Evolutionary conservation across 2,888 invertebrate genomes (phyloP).

Genomic region (Gonocerus acuteangulatus): DNA sequence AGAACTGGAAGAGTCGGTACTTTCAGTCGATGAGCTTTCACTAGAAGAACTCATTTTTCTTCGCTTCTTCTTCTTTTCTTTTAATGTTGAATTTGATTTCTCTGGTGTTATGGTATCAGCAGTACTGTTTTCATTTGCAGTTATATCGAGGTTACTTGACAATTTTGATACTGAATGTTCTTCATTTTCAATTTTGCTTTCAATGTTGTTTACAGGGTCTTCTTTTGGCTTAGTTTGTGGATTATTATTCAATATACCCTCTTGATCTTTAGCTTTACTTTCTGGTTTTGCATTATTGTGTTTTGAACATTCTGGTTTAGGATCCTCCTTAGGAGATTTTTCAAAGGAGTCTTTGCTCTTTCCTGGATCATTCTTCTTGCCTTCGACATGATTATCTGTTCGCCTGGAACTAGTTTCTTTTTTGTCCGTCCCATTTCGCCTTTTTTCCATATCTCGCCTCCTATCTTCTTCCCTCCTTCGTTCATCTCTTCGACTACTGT

Average conservation of each 20-base stretch:
- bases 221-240: background rate
- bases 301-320: constrained; percentile 11
- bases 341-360: constrained; percentile 2
- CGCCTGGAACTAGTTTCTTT: constrained; percentile 29
- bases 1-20: constrained; percentile 34
- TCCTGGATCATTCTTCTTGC: constrained; percentile 10
- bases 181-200: constrained; percentile 39
- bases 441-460: constrained; percentile 45
- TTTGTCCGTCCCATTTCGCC: constrained; percentile 46
- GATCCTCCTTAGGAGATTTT: constrained; percentile 11
- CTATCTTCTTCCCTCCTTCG: constrained; percentile 46
- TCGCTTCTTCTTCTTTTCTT: constrained; percentile 30
- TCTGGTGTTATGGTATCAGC: constrained; percentile 15
- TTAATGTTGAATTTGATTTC: background rate
- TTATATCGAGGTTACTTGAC: background rate
- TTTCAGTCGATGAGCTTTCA: constrained; percentile 26
- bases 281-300: constrained; percentile 30
- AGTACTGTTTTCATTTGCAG: constrained; percentile 1
- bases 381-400: constrained; percentile 25
- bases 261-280: constrained; percentile 15
- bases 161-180: background rate
- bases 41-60: constrained; percentile 23
- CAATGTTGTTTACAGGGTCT: constrained; percentile 26
- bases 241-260: constrained; percentile 8
- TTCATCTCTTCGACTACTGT: constrained; percentile 44